Evolutionary conservation across 2,888 invertebrate genomes (phyloP), one percentile per base, ranked within the genome.

Genomic region (Cataglyphis altisquamis): DNA sequence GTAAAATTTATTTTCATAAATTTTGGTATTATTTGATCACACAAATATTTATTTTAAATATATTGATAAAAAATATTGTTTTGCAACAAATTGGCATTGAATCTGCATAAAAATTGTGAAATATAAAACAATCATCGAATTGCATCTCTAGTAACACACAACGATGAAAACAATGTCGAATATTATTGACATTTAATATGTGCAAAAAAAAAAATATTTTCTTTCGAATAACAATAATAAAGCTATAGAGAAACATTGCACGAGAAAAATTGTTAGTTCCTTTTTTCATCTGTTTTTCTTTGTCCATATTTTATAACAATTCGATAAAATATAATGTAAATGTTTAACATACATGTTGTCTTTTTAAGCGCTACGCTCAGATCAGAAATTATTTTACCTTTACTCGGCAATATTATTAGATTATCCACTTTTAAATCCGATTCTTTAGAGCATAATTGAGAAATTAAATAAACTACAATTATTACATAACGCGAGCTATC

Each of bases 41-140:
- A 36, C 6, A 36, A 3, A 62, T n/a, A 41, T 6, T 36, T 36
- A 0, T 29, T 3, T 32, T 6, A 15, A 21, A 21, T 21, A 21
- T 21, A 21, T 21, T 21, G 21, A 21, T 21, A 21, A 70, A 25
- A 67, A 64, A 12, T 10, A 75, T 36, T 41, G 3, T 36, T n/a
- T 6, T 45, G 60, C 78, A 21, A 70, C 60, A 80, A 70, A 72
- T 72, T 80, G 78, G 36, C 60, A 60, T 57, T 39, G 25, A 55
- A 67, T 4, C 55, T 39, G n/a, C 25, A 39, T 64, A 25, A 32
- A 55, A 77, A 29, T 77, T 15, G 66, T 52, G 39, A 63, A 21
- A 6, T 75, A 2, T 15, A 52, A 12, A n/a, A 29, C 6, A 52
- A 25, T 21, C 12, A 48, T 55, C 1, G 41, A 63, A 67, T 21